Evolutionary conservation across 1,140 invertebrate species (phyloP), one percentile per base, ranked within the genome.

Genomic region (Rhagoletis zephyria): DNA sequence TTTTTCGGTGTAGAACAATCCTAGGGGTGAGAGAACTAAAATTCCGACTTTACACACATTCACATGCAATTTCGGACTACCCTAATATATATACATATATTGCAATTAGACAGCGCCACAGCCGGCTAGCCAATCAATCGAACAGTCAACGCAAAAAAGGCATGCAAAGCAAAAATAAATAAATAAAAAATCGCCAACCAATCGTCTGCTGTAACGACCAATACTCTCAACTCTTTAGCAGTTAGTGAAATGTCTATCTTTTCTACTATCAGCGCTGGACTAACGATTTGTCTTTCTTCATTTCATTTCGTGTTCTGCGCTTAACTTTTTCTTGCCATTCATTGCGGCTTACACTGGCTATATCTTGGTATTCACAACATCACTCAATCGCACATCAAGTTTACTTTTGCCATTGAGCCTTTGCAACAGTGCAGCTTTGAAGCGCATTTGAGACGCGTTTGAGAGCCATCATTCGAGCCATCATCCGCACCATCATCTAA

Each of bases 331-430:
- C n/a, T 30, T 81, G 48, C 14, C 42, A 51, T 56, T 51, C 16
- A 77, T 51, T 51, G 48, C 14, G 48, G 48, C 48, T 77, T 51
- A 51, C 30, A 48, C 14, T n/a, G 42, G 64, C 30, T 67, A 30
- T 67, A 19, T 42, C 74, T 81, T 51, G 10, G 16, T 19, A 81
- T 81, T 81, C 45, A 59, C 51, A 81, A 81, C 48, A 81, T 81
- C 74, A 81, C 51, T 81, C 74, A 81, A 81, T 81, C 42, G 74
- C 51, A 16, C 74, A 59, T 81, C 74, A 81, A 81, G 74, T 81
- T 81, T 81, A n/a, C 51, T 81, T 70, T 19, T 56, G 74, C 48
- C n/a, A 81, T 51, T 81, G 74, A 30, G 74, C 16, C 48, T 70
- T 74, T 51, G 48, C 74, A 56, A 81, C 74, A 51, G 10, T 81